Percentiles rank a stretch among this genome's conserved stretches.
Conservation (phyloP, 2,888 invertebrate species). For the Troides oblongomaculatus region DNA sequence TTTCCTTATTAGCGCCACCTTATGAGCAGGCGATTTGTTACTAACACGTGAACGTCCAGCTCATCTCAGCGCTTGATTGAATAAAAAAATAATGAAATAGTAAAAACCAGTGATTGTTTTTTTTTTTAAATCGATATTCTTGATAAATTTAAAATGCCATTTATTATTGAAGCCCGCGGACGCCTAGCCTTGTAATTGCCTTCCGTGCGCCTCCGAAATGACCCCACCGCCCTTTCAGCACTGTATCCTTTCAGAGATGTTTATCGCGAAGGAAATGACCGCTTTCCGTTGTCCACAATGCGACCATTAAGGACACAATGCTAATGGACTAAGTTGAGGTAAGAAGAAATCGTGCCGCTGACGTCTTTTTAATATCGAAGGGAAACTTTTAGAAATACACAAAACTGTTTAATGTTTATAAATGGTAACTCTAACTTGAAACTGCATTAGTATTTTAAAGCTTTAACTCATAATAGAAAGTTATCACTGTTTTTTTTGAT, state of each 20-base stretch:
- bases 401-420: neutral
- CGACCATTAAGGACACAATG: constrained; percentile 72
- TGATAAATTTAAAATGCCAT: constrained; percentile 57
- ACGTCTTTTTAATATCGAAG: constrained; percentile 11
- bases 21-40: too few species aligned
- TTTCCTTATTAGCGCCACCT: too few species aligned
- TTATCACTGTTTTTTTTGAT: too few species aligned
- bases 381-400: neutral
- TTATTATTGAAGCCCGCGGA: constrained; percentile 46
- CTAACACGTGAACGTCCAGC: too few species aligned
- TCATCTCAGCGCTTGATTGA: too few species aligned
- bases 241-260: constrained; percentile 71
- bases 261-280: constrained; percentile 78
- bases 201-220: constrained; percentile 59
- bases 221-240: constrained; percentile 71
- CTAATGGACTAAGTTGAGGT: constrained; percentile 67
- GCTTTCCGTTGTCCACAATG: constrained; percentile 77
- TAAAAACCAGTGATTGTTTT: neutral
- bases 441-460: too few species aligned
- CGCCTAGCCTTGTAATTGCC: constrained; percentile 64
- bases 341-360: constrained; percentile 26
- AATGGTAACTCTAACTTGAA: neutral
- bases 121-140: constrained; percentile 37
- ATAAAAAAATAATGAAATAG: too few species aligned
- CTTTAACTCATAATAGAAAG: too few species aligned